Evolutionary conservation across 2,888 invertebrate genomes (phyloP), one percentile per base, ranked within the genome.

Genomic region (Pyrochroa serraticornis): DNA sequence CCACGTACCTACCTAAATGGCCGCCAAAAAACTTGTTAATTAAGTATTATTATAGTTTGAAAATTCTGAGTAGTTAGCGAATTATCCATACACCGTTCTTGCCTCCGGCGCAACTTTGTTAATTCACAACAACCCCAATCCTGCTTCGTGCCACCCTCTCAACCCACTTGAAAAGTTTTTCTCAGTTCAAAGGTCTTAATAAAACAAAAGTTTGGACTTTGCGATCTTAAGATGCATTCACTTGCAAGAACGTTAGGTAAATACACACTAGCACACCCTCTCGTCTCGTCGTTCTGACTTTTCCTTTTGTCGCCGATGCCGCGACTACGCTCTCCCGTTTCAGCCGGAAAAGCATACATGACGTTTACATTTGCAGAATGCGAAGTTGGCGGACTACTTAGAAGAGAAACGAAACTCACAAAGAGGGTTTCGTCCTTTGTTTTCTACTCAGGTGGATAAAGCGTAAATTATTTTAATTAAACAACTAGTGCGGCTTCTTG

Each of bases 381-480:
- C 58, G 45, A 64, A 66, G 58, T 61, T 63, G 56, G 53, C 46
- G 41, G 52, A 60, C 61, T 65, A 60, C 60, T 58, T 63, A 54
- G 60, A 58, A 51, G 52, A 53, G 36, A 32, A 12, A 22, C 22
- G 41, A 49, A 32, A 39, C 49, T 33, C 34, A 41, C 34, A 41
- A 33, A 49, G 41, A 14, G 38, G 30, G 35, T 52, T 55, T 48
- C 47, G 45, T 44, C 44, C 44, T 56, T 50, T 56, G 56, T 56
- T 56, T 50, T 39, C 37, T 45, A 38, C 39, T 58, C 60, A 63
- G 54, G 64, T 64, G 54, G 65, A 58, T 63, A 60, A 56, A 55
- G n/a, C 62, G 65, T 69, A 64, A 65, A 64, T 69, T 67, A 69
- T 69, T 64, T 69, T 69, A 69, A 69, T 69, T 69, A 63, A 63